Percentiles rank a stretch among this genome's conserved stretches.
Conservation (phyloP, 2,888 invertebrate species). For the Periphyllus acericola region DNA sequence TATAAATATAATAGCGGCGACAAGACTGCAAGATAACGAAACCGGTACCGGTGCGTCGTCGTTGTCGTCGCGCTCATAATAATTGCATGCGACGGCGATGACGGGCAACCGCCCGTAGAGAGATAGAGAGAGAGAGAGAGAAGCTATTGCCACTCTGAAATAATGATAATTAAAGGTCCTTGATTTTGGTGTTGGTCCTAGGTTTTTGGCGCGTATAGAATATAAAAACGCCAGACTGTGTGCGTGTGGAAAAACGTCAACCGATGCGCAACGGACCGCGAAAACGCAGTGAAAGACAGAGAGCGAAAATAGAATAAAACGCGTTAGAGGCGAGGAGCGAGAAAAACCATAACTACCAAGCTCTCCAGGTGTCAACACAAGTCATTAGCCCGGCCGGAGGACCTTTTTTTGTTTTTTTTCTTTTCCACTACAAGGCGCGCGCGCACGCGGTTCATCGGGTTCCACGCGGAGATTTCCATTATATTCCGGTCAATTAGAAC, state of each 20-base stretch:
- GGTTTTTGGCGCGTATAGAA: conserved; percentile 24
- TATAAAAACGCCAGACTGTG: not conserved
- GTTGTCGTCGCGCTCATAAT: conserved; percentile 7
- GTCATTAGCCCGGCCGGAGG: conserved; percentile 51
- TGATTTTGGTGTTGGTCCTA: conserved; percentile 15
- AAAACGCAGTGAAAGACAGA: conserved; percentile 36
- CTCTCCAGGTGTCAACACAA: conserved; percentile 44
- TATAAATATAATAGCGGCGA: not conserved
- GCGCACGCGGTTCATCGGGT: conserved; percentile 53
- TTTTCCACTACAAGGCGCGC: not conserved
- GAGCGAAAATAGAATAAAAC: not conserved
- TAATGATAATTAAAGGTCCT: conserved; percentile 49
- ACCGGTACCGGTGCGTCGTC: not conserved
- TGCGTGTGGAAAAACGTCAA: not conserved
- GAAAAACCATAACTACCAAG: conserved; percentile 3
- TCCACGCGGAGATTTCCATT: conserved; percentile 58
- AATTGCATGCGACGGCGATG: not conserved
- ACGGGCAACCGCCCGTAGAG: conserved; percentile 8
- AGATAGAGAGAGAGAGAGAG: not conserved
- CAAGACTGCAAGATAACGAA: not conserved
- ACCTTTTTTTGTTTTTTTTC: conserved; percentile 18
- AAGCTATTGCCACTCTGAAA: not conserved
- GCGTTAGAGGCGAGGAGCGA: not conserved
- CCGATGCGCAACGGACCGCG: conserved; percentile 50
- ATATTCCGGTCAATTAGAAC: conserved; percentile 51